phyloP scores from a whole-genome alignment of 2,797 vertebrate genomes.

The Syngnathus acus region DNA sequence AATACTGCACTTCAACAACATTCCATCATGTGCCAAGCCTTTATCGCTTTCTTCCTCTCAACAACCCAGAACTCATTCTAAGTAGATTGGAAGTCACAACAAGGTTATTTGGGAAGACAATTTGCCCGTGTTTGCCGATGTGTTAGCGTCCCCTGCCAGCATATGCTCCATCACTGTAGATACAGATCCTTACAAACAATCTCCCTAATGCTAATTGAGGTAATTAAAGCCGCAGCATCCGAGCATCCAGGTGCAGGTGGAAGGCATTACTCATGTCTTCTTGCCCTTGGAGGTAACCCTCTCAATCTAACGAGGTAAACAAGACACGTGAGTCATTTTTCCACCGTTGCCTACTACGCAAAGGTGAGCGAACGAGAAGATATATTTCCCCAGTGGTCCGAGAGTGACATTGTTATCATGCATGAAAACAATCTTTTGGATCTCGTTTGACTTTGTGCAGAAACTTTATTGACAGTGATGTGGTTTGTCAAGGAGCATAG shows the following conservation, averaged over 20 bases:
- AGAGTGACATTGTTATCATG: conserved; percentile 28
- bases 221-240: conserved; percentile 72
- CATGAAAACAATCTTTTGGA: conserved; percentile 7
- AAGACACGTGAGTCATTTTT: conserved; percentile 58
- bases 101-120: conserved; percentile 58
- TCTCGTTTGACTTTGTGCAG: conserved; percentile 4
- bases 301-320: conserved; percentile 65
- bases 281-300: conserved; percentile 73
- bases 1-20: conserved; percentile 26
- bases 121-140: conserved; percentile 66
- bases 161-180: conserved; percentile 68
- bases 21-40: conserved; percentile 52
- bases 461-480: neutral
- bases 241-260: conserved; percentile 73
- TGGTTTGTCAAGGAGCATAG: neutral
- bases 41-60: conserved; percentile 49
- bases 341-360: conserved; percentile 30
- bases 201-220: conserved; percentile 76
- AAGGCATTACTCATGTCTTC: conserved; percentile 70
- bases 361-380: conserved; percentile 7
- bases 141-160: conserved; percentile 62
- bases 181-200: conserved; percentile 70
- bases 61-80: conserved; percentile 47
- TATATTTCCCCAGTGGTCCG: conserved; percentile 1
- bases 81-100: conserved; percentile 51